Conservation (phyloP, 2,888 invertebrate species). For the Abrostola tripartita region DNA sequence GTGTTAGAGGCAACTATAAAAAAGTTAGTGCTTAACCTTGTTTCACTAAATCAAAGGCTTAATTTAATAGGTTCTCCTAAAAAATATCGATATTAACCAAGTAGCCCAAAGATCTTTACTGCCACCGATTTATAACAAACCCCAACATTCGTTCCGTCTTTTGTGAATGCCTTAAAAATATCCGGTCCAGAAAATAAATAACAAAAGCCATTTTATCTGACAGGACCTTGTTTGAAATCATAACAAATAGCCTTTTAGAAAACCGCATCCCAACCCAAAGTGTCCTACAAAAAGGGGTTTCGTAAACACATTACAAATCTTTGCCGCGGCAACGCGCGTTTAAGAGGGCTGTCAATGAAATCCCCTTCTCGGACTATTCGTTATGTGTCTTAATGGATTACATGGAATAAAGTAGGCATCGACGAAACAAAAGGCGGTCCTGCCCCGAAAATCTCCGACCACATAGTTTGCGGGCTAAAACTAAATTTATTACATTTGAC, state of each 20-base stretch:
- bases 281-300: conserved; percentile 83
- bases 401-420: conserved; percentile 85
- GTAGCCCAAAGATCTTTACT: conserved; percentile 45
- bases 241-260: conserved; percentile 87
- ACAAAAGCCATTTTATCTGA: conserved; percentile 84
- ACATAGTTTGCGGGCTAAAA: conserved; percentile 85
- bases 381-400: conserved; percentile 87
- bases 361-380: conserved; percentile 81
- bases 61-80: conserved; percentile 16
- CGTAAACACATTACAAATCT: conserved; percentile 85
- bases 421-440: conserved; percentile 84
- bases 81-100: conserved; percentile 43
- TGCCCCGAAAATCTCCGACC: conserved; percentile 83
- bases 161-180: conserved; percentile 74
- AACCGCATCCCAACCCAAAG: conserved; percentile 83
- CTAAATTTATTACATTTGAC: conserved; percentile 88
- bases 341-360: conserved; percentile 85
- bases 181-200: conserved; percentile 81
- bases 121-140: conserved; percentile 50
- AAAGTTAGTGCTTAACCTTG: background rate
- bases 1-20: conserved; percentile 17
- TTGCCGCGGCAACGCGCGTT: conserved; percentile 76
- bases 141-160: conserved; percentile 68
- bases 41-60: conserved; percentile 2
- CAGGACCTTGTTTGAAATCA: conserved; percentile 86